Evolutionary conservation across 2,113 vertebrate genomes (phyloP), one percentile per base, ranked within the genome.

Genomic region (Ramphastos sulfuratus): DNA sequence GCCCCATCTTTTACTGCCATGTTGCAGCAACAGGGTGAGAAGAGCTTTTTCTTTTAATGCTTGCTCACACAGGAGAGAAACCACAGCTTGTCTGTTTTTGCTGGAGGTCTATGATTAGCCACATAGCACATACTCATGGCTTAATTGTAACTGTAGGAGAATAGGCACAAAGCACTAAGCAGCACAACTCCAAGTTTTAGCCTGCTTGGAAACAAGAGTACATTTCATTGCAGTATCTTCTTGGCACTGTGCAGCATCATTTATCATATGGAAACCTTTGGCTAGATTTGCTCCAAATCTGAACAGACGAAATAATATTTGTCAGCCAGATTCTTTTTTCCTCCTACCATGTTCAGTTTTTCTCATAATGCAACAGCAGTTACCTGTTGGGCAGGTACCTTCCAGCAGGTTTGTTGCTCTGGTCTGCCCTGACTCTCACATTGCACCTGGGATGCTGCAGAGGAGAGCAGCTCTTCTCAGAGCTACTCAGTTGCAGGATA

Each of bases 281-380:
- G 52, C 85, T 90, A 80, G 65, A 44, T 69, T 92, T 44, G 65
- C 12, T 84, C 79, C 82, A 85, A n/a, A 90, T 78, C 31, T 48
- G 65, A 92, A 93, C 27, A 96, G 59, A 85, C 30, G 63, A 92
- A 95, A 67, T 37, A 83, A 27, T 73, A 56, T 52, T 37, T 73
- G 48, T 70, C 79, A 91, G 82, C 52, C 74, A 77, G 60, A 65
- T n/a, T 83, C 76, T 65, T 71, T 85, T 76, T 73, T 66, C 16
- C 59, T 83, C 35, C 82, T 87, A 71, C 70, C 1, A 0, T 63
- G 52, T 54, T 84, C 69, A 39, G 65, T n/a, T 94, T 85, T 85
- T 87, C 65, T 85, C 71, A 6, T 24, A 30, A 69, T 55, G 30
- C 66, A 91, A 59, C n/a, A 91, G 73, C 80, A 37, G 48, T 44